Base-by-base conservation (phyloP, 2,113 vertebrate species). In the Cochlearius cochlearius region DNA sequence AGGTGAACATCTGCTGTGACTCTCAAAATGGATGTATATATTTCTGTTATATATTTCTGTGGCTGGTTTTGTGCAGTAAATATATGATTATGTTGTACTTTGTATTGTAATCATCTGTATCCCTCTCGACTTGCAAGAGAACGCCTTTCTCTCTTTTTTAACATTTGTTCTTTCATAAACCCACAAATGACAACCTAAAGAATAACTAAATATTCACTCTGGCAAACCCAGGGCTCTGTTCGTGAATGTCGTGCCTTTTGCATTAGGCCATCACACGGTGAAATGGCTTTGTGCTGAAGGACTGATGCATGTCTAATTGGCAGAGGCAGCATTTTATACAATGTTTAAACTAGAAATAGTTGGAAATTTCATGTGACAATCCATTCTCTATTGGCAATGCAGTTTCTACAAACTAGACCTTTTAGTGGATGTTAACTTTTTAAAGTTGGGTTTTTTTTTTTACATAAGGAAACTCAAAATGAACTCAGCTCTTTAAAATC, bases 181-280 rank as follows among this genome's bases (percentile, higher is more conserved):
- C 98, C 98, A 96, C 97, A 98, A 98, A 98, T 98, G 96, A 98
- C 95, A 92, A 97, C 95, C 96, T 94, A 92, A 97, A 97, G 84
- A 69, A 97, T 95, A 97, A 95, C 77, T 97, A 92, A 94, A 98
- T 96, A 97, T 89, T 97, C 96, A 49, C 34, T 88, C 87, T 93
- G 72, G 74, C 81, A 96, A 89, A 88, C 63, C 43, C 14, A 20
- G 67, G 55, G 72, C 9, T 85, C 88, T 95, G 94, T 97, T 96
- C 78, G 80, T 94, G 83, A 94, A 34, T 39, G 71, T 45, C 6
- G 21, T 97, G 92, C 34, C 83, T 97, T 98, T 97, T 97, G 87
- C 95, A 95, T 96, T 96, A 97, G 91, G 92, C 93, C 78, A 94
- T 82, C 94, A 43, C 73, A 52, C 77, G 80, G 53, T 39, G 32